Base-by-base conservation (phyloP, 1,140 invertebrate genomes). In the Plectrocnemia conspersa region DNA sequence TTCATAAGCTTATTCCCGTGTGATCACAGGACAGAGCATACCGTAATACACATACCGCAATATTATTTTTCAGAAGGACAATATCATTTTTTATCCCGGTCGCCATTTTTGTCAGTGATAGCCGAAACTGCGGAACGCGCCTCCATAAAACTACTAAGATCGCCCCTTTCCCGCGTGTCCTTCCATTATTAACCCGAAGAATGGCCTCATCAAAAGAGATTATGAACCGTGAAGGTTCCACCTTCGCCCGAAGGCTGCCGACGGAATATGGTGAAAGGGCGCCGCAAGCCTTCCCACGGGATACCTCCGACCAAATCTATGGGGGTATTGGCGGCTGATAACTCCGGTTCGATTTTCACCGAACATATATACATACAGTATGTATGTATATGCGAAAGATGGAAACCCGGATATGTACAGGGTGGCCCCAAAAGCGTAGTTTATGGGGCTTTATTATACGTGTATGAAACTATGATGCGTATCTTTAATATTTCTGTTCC, bases 141-240 rank as follows among this genome's bases (percentile, higher is more conserved):
- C 9, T 33, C 54, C 19, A 44, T 59, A 56, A 52, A 59, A 47
- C 46, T 55, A 52, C 41, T 36, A 44, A 52, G 50, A 45, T 27
- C 57, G 44, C 32, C 58, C 33, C 35, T 40, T 42, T 45, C 46
- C n/a, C 48, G 40, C 56, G 56, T 45, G 52, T 48, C 58, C 52
- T 54, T 54, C 44, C 58, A 61, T 57, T 61, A 61, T 61, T 56
- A 61, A 57, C 49, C 54, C 50, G 53, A 45, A 52, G 40, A 61
- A 57, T 57, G 52, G 58, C 44, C 59, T 56, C 59, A 61, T 61
- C 59, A 61, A 56, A 61, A 57, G 52, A 61, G 59, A 61, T 61
- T 61, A 61, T 61, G 59, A 57, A 24, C 54, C 59, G 59, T 61
- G 59, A 61, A 61, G 42, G 46, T 25, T 35, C 21, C 35, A 18